Evolutionary conservation across 2,888 invertebrate species (phyloP).

Genomic region (Brenthis ino): DNA sequence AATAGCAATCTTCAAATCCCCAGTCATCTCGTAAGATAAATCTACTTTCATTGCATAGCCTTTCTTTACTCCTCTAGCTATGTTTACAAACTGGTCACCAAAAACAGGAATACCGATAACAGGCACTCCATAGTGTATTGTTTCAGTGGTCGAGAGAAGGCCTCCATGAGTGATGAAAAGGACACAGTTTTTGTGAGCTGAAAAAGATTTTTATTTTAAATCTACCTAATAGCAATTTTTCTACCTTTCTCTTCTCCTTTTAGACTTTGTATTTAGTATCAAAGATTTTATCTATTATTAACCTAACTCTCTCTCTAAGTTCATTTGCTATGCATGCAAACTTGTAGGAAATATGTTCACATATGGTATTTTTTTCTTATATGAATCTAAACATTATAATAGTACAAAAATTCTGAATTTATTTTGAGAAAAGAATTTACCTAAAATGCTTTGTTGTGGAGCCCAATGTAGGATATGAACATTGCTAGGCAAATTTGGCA

Average conservation of each 20-base stretch:
- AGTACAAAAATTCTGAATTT: background rate
- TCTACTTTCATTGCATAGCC: conserved; percentile 54
- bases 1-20: conserved; percentile 51
- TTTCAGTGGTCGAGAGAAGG: conserved; percentile 55
- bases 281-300: too few relatives aligned
- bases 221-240: too few relatives aligned
- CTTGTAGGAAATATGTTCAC: too few relatives aligned
- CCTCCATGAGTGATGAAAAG: conserved; percentile 62
- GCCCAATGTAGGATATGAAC: conserved; percentile 60
- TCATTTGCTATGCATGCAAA: too few relatives aligned
- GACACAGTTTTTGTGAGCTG: conserved; percentile 60
- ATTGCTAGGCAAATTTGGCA: conserved; percentile 54
- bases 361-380: too few relatives aligned
- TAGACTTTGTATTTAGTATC: too few relatives aligned
- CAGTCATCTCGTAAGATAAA: conserved; percentile 46
- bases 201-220: conserved; percentile 2
- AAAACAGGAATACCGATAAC: conserved; percentile 59
- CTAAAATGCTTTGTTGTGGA: conserved; percentile 58
- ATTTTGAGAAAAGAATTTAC: conserved; percentile 37
- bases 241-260: too few relatives aligned
- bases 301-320: too few relatives aligned
- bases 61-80: conserved; percentile 50
- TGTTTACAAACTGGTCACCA: conserved; percentile 58
- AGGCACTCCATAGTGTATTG: conserved; percentile 56
- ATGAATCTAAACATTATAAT: too few relatives aligned